Base-by-base conservation (phyloP, 2,888 invertebrate genomes). In the Schrankia costaestrigalis region DNA sequence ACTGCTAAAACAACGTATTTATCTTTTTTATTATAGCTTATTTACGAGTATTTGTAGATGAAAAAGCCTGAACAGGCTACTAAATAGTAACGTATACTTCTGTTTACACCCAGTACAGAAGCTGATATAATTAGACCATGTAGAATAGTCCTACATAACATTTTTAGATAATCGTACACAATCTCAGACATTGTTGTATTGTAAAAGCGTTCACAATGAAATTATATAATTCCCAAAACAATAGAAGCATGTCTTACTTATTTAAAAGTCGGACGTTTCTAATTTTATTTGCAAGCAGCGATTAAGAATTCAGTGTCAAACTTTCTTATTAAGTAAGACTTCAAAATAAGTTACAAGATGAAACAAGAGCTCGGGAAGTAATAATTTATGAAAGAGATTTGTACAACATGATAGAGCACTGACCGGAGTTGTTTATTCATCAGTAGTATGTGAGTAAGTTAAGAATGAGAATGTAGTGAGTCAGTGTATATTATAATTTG, bases 171-270 rank as follows among this genome's bases (percentile, higher is more conserved):
- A 42, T 41, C 28, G 40, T 25, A 25, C 31, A 48, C 40, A 54
- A 41, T 54, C 35, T 27, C 19, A 31, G 23, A 41, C 53, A 56
- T 58, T 56, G 56, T 56, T 54, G 28, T 46, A 44, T 58, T 55
- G 51, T 55, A 48, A 51, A 40, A 41, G 34, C 22, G 46, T 56
- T 56, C 52, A 55, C 56, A 49, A 58, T 46, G 56, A 58, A 39
- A 35, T 56, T 39, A 56, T 44, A 34, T 55, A 56, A 58, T 36
- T 41, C 41, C 32, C 28, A 49, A 55, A 58, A 56, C 56, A 56
- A 58, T 55, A 21, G 41, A 37, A 32, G 27, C 31, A 41, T 39
- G 37, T 42, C 40, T 42, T 34, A 51, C 42, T 38, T 34, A 41
- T 44, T 48, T 44, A 35, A 39, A 41, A 35, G 41, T 35, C 28